Conservation (phyloP, 2,797 vertebrate genomes). For the Chloroceryle amazona region DNA sequence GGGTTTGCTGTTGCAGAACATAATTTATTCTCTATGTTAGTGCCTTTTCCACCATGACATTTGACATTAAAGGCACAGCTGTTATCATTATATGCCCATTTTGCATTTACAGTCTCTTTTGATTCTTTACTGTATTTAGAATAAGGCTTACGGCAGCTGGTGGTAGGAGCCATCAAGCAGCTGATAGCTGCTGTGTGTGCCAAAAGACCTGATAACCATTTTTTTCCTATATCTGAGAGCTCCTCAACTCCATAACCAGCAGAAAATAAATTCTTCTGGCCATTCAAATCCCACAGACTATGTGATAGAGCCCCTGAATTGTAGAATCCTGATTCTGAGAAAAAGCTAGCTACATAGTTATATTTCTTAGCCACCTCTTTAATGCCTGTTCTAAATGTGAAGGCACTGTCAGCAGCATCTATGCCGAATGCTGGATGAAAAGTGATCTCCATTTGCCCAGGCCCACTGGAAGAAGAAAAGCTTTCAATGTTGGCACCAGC, state of each 20-base stretch:
- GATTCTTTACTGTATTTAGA: conserved; percentile 85
- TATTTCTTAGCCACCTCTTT: conserved; percentile 95
- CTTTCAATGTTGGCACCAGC: conserved; percentile 92
- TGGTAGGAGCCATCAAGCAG: conserved; percentile 91
- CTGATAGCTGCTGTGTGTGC: conserved; percentile 92
- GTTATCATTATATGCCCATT: conserved; percentile 91
- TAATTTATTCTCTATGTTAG: conserved; percentile 90
- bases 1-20: conserved; percentile 94
- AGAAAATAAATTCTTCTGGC: conserved; percentile 88
- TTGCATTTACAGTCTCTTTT: conserved; percentile 84
- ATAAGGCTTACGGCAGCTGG: conserved; percentile 86
- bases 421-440: conserved; percentile 92
- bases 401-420: conserved; percentile 90
- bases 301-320: conserved; percentile 91
- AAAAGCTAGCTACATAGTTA: conserved; percentile 92
- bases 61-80: conserved; percentile 92
- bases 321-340: conserved; percentile 88
- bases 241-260: conserved; percentile 73
- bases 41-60: conserved; percentile 87
- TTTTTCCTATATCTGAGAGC: conserved; percentile 87
- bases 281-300: conserved; percentile 89
- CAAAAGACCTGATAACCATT: conserved; percentile 91
- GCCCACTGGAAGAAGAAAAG: conserved; percentile 90
- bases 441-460: conserved; percentile 93
- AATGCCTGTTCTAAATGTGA: conserved; percentile 93